Conservation (phyloP, 2,113 vertebrate genomes). For the Delphinus delphis region DNA sequence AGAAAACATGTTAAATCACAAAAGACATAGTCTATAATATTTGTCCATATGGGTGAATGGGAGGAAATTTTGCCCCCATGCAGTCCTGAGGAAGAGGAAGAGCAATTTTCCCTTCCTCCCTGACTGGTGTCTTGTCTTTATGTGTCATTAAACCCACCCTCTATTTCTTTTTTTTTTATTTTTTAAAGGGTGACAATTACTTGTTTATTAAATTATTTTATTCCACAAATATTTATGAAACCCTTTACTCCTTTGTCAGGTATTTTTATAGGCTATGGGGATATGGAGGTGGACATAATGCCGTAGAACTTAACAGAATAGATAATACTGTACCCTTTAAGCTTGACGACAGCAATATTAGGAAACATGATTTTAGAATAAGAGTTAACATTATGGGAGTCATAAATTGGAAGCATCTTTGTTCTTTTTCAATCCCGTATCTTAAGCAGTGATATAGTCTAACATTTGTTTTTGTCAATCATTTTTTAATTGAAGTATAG, state of each 20-base stretch:
- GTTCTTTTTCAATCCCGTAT: neutral
- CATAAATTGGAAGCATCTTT: neutral
- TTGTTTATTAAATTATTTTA: slow-evolving; percentile 28
- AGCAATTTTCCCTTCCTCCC: neutral
- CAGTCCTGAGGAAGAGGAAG: neutral
- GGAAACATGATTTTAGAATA: neutral
- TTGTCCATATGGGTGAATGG: neutral
- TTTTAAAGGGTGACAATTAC: neutral
- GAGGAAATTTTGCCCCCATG: neutral
- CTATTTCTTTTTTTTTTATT: neutral
- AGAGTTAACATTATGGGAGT: neutral
- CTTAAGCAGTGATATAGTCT: neutral
- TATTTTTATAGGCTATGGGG: neutral
- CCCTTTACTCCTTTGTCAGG: neutral
- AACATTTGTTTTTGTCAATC: neutral
- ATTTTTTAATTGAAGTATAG: no score
- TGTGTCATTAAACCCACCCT: neutral
- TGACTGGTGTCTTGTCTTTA: neutral
- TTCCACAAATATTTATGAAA: slow-evolving; percentile 13
- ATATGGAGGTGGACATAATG: neutral
- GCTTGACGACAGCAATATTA: neutral
- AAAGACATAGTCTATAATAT: neutral
- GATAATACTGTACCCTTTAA: neutral
- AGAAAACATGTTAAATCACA: neutral
- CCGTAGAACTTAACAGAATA: neutral